Base-by-base conservation (phyloP, 2,113 vertebrate genomes). In the Dissostichus mawsoni region DNA sequence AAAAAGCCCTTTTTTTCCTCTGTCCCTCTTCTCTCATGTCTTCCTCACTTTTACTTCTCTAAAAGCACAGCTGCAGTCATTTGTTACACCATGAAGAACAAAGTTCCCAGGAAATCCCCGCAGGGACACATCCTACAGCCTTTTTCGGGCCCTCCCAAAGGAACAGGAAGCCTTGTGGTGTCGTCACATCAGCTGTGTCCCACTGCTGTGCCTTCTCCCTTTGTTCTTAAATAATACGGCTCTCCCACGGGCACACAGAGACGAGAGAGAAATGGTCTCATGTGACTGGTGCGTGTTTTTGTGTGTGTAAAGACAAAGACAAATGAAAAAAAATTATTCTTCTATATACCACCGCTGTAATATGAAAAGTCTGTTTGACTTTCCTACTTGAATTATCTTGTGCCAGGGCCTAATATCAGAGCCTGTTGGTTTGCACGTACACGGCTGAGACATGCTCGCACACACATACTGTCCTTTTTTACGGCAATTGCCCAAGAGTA, bases 41-140 rank as follows among this genome's bases (percentile, higher is more conserved):
- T 71, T 76, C 69, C 58, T 83, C 71, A 66, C 83, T 84, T 80
- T 71, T 87, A 84, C 83, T 18, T 62, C 79, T 57, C 76, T 82
- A 59, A 92, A 91, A 89, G 85, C 79, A 77, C 90, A 92, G 90
- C 91, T 92, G 93, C 82, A 87, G 83, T 88, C 85, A 88, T 92
- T 92, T 91, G 87, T 89, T 85, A 89, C 82, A 75, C 74, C 8
- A 8, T 5, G 41, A 11, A 3, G 1, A 8, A 5, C 55, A 61
- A 67, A 58, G 68, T 89, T 89, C 82, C 89, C 88, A 91, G 82
- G 84, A 90, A 7, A 87, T 87, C 82, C 83, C 86, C 86, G 76
- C 85, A 84, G 87, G 80, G 78, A 69, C 75, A 62, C 68, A 87
- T 89, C 88, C 82, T 78, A 51, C 66, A 74, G 85, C 29, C 59